Evolutionary conservation across 2,888 invertebrate species (phyloP).

Genomic region (Eledona agricola): DNA sequence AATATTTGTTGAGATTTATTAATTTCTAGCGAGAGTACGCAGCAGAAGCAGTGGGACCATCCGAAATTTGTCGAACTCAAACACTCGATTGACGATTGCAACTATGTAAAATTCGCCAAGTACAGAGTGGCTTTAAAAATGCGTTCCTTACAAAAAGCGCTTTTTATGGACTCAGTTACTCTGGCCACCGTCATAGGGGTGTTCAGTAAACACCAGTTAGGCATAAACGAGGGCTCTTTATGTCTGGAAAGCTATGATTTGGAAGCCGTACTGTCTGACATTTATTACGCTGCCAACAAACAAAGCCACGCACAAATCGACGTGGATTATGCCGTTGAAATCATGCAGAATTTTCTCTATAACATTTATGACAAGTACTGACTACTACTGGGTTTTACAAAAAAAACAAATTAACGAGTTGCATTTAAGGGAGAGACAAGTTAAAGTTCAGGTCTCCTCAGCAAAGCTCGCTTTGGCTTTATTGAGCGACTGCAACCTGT

Average conservation of each 20-base stretch:
- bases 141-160: slow-evolving; percentile 68
- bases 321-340: slow-evolving; percentile 71
- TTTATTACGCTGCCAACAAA: slow-evolving; percentile 77
- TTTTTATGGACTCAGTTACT: slow-evolving; percentile 61
- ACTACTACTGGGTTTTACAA: neutral
- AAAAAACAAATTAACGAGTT: neutral
- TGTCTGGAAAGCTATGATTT: slow-evolving; percentile 74
- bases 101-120: slow-evolving; percentile 77
- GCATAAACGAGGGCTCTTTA: slow-evolving; percentile 73
- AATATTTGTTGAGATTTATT: slow-evolving; percentile 5
- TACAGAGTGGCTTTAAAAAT: slow-evolving; percentile 82
- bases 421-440: slow-evolving; percentile 59
- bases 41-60: slow-evolving; percentile 68
- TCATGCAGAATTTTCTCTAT: slow-evolving; percentile 72
- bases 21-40: slow-evolving; percentile 64
- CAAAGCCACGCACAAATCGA: slow-evolving; percentile 70
- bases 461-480: slow-evolving; percentile 74
- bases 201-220: slow-evolving; percentile 76
- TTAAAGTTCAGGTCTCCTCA: slow-evolving; percentile 72
- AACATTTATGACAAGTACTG: slow-evolving; percentile 74
- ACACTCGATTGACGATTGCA: slow-evolving; percentile 69
- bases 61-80: slow-evolving; percentile 69
- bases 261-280: slow-evolving; percentile 76
- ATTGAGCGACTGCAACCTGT: slow-evolving; percentile 71
- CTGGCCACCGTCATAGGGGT: slow-evolving; percentile 72